Evolutionary conservation across 2,113 vertebrate species (phyloP), one percentile per base, ranked within the genome.

Genomic region (Nesospiza acunhae): DNA sequence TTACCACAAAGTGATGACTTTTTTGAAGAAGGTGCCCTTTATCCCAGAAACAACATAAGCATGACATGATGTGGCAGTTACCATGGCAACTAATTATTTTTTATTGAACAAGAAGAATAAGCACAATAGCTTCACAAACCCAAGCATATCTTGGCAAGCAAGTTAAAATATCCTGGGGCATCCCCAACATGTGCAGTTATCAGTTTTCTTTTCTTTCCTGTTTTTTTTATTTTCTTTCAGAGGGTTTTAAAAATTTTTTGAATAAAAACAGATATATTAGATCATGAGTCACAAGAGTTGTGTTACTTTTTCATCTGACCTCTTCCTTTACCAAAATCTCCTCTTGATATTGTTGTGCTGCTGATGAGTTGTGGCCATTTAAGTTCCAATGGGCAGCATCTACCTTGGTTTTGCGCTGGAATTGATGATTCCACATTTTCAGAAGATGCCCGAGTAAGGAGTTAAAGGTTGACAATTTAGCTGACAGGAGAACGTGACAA

Each of bases 81-180:
- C 95, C 85, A 95, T 91, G 73, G 85, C 78, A 96, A 96, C 95
- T 90, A 95, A 96, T 96, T 97, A 94, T 96, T 96, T 97, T 96
- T 95, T 95, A 93, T 96, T 96, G 96, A 95, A 95, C 94, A 94
- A 94, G 89, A 94, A 92, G 89, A 92, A 91, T 92, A 95, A 96
- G 80, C 89, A 95, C 94, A 96, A 95, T 96, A 94, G 93, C 92
- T 95, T 56, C 92, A 80, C 53, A 73, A 95, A 94, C 42, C 74
- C 85, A 81, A 91, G 69, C 90, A 53, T 80, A 93, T 93, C 93
- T 96, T 95, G 85, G 89, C 93, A 93, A 81, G 92, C 56, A 70
- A 93, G 76, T 94, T 89, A 93, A 95, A 93, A 96, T 96, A 89
- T 96, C 96, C 94, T 3, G 42, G 90, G 96, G 92, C 94, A 94